These are phyloP conservation scores for Spea hammondii DNA, from an alignment of 2,797 vertebrate genomes.

Conservation along the genomic window DNA sequence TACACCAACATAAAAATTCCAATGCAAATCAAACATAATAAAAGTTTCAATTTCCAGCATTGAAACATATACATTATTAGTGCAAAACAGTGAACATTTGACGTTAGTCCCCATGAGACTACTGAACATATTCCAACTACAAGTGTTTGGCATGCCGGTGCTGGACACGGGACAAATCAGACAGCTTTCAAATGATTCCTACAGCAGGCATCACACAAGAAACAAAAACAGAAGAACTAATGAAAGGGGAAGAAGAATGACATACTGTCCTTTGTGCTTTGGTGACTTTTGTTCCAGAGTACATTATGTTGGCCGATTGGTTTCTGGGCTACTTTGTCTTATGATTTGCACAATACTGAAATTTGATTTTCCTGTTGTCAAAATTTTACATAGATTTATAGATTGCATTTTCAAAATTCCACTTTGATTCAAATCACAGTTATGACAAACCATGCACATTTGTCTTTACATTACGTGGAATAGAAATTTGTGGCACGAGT, in stretches of 20 bases:
- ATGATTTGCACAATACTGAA: too few relatives aligned
- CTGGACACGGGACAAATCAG: slow-evolving; percentile 7
- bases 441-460: too few relatives aligned
- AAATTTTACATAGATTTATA: too few relatives aligned
- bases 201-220: background rate
- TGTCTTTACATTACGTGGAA: too few relatives aligned
- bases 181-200: slow-evolving; percentile 1
- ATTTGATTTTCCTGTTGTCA: too few relatives aligned
- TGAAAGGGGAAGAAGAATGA: background rate
- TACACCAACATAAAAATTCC: slow-evolving; percentile 66
- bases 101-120: background rate
- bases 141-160: slow-evolving; percentile 46
- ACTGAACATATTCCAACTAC: background rate
- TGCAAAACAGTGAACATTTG: slow-evolving; percentile 60
- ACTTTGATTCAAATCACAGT: too few relatives aligned
- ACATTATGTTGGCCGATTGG: slow-evolving; percentile 3
- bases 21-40: slow-evolving; percentile 70
- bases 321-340: background rate
- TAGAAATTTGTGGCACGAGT: background rate
- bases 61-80: slow-evolving; percentile 74
- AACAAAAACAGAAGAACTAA: slow-evolving; percentile 12
- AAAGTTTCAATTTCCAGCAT: slow-evolving; percentile 84
- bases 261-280: slow-evolving; percentile 56
- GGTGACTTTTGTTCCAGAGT: slow-evolving; percentile 48
- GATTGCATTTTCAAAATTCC: too few relatives aligned